A percentile compares a stretch with the other conserved stretches of the same genome.
phyloP scores from a whole-genome alignment of 1,140 invertebrate species.

The Vollenhovia emeryi region DNA sequence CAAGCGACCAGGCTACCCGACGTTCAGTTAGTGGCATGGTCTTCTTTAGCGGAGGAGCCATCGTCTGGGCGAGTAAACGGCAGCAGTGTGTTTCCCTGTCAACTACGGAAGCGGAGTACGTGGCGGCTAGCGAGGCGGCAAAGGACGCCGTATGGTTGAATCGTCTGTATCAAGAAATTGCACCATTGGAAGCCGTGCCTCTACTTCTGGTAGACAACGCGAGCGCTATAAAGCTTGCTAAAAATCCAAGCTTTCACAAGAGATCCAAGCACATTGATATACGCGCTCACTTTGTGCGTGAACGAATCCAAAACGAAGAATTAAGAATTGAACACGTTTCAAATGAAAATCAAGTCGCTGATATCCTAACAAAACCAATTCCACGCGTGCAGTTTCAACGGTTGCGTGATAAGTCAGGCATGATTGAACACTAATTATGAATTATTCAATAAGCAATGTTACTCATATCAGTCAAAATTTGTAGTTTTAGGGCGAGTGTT shows the following conservation, averaged over 20 bases:
- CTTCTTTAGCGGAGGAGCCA: background rate
- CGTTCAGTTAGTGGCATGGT: background rate
- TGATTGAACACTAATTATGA: background rate
- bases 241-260: background rate
- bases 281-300: background rate
- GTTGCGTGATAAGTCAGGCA: background rate
- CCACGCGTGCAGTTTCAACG: background rate
- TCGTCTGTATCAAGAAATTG: background rate
- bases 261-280: background rate
- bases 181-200: background rate
- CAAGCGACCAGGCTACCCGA: background rate
- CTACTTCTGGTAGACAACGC: background rate
- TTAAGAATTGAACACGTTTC: background rate
- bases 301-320: background rate
- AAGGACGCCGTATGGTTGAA: background rate
- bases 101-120: background rate
- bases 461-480: too few relatives aligned
- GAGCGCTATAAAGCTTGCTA: background rate
- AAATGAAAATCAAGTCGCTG: background rate
- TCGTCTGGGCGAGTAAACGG: background rate
- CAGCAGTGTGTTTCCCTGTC: background rate
- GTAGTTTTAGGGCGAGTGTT: too few relatives aligned
- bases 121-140: background rate
- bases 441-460: too few relatives aligned
- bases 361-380: background rate